Conservation (phyloP, 2,113 vertebrate genomes). For the Lasiurus borealis region DNA sequence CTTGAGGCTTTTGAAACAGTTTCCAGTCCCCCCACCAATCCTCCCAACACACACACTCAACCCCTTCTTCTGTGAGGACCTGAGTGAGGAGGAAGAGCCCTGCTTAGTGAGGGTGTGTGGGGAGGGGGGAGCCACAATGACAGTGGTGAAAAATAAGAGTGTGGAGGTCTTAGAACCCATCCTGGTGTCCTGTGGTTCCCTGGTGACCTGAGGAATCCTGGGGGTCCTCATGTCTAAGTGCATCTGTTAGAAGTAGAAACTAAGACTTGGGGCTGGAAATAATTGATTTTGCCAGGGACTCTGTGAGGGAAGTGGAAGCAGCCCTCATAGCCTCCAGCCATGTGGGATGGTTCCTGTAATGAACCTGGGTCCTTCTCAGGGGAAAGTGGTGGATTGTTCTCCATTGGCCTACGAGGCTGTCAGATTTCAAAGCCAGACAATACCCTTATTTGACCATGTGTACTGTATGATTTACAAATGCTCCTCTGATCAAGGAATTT, state of each 20-base stretch:
- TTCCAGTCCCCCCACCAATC: too few species aligned
- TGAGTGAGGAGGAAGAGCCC: neutral
- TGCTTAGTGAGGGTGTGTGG: rapidly evolving
- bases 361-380: neutral
- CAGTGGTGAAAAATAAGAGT: neutral
- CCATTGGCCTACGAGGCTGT: neutral
- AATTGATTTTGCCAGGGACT: neutral
- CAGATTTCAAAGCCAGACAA: conserved; percentile 12
- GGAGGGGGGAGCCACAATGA: too few species aligned
- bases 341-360: neutral
- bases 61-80: neutral
- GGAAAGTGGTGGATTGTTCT: neutral
- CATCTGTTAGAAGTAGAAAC: neutral
- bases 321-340: neutral
- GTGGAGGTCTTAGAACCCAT: neutral
- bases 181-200: neutral
- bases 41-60: neutral
- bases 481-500: conserved; percentile 9
- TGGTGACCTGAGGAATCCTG: neutral
- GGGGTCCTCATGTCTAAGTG: neutral
- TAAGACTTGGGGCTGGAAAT: neutral
- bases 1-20: neutral
- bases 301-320: neutral
- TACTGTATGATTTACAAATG: conserved; percentile 20
- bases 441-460: neutral